Base-by-base conservation (phyloP, 2,113 vertebrate genomes). In the Nothobranchius furzeri region DNA sequence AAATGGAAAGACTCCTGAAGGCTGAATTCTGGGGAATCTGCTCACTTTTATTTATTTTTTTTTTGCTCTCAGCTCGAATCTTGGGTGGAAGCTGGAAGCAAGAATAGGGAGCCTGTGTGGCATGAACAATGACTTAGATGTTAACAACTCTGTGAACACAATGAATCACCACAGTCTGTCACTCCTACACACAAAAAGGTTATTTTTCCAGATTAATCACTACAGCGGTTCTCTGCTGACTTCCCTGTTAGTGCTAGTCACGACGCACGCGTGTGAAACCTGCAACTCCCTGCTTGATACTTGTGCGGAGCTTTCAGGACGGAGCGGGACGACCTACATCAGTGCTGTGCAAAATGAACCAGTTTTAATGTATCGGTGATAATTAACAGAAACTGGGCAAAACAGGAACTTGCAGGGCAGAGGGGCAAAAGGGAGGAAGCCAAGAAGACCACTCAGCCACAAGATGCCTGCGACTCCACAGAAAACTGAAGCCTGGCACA, bases 371-470 rank as follows among this genome's bases (percentile, higher is more conserved):
- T 76, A 75, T 69, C 17, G 42, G 47, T 81, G 76, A 82, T 83
- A 72, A 78, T 79, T 81, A 83, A 60, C 65, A 79, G 67, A 43
- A 66, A 76, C 60, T 64, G 58, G 46, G 64, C 40, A 45, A 0
- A 17, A 60, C 9, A 40, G 51, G 73, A 40, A 68, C 67, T 25
- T 54, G 46, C 48, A 81, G 76, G 59, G 72, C 70, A 73, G 77
- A 68, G 77, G 73, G 76, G 47, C 69, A 66, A 51, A 68, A 76
- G 63, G 36, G 74, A 60, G 62, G 46, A 64, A 67, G 80, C 49
- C 79, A 90, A 90, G 90, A 88, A 78, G 78, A 85, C 82, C 85
- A 90, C 84, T 88, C 82, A 85, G 86, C 72, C 82, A 79, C 82
- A 89, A 90, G 86, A 88, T 90, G 90, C 76, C 85, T 72, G 60